phyloP scores from a whole-genome alignment of 2,888 invertebrate species.

The Acholoe squamosa region DNA sequence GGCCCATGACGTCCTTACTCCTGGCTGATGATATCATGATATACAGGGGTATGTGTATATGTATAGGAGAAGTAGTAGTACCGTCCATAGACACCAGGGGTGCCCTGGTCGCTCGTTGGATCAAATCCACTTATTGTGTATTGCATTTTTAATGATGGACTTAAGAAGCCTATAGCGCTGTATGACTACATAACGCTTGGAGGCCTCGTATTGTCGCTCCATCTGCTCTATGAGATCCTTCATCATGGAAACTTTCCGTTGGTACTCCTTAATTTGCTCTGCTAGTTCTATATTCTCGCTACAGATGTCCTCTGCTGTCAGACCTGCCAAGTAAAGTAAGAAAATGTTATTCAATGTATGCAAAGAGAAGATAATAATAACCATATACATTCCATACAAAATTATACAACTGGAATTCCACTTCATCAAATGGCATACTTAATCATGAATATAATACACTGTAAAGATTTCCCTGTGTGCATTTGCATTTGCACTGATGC shows the following conservation, averaged over 20 bases:
- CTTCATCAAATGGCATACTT: too few relatives aligned
- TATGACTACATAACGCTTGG: conserved; percentile 76
- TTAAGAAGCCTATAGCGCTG: conserved; percentile 79
- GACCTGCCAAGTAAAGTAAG: conserved; percentile 86
- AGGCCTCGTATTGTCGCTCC: conserved; percentile 76
- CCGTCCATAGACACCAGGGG: background rate
- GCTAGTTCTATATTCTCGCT: conserved; percentile 96
- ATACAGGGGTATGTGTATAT: background rate
- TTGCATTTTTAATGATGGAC: conserved; percentile 75
- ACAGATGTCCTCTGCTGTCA: conserved; percentile 96
- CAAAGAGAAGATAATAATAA: too few relatives aligned
- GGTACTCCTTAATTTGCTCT: conserved; percentile 87
- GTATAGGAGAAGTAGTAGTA: conserved; percentile 30
- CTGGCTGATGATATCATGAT: background rate
- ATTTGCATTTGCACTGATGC: too few relatives aligned
- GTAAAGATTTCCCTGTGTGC: too few relatives aligned
- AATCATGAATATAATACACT: too few relatives aligned
- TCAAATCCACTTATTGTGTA: conserved; percentile 68
- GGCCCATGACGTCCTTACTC: background rate
- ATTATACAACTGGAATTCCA: too few relatives aligned
- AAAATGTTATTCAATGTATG: background rate
- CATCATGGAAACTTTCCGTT: conserved; percentile 77
- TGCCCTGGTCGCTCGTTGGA: conserved; percentile 9
- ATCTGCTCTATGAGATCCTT: conserved; percentile 77
- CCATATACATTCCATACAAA: too few relatives aligned